phyloP scores from a whole-genome alignment of 2,888 invertebrate genomes.

The Thumatha senex region DNA sequence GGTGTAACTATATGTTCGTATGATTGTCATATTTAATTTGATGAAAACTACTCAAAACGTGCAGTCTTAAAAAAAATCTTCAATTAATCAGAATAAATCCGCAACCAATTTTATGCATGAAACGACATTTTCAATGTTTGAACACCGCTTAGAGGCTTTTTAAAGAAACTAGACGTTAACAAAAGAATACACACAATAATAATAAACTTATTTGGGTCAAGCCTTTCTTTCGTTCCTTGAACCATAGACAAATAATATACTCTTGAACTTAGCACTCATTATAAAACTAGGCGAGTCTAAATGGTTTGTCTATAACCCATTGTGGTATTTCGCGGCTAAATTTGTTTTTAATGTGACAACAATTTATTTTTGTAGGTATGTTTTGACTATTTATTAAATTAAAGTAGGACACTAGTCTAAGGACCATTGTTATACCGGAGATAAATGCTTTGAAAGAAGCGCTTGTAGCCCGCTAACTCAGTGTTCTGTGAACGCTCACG shows the following conservation, averaged over 20 bases:
- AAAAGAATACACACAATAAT: conserved; percentile 7
- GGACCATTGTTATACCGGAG: background rate
- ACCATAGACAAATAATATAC: conserved; percentile 23
- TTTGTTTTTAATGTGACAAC: conserved; percentile 7
- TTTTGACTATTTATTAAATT: conserved; percentile 1
- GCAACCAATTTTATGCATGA: conserved; percentile 33
- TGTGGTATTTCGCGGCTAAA: conserved; percentile 1
- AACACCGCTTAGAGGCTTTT: conserved; percentile 48
- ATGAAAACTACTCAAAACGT: too few relatives aligned
- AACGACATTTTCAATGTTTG: conserved; percentile 45
- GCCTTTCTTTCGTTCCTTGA: conserved; percentile 44
- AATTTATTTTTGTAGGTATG: conserved; percentile 1
- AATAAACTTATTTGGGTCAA: conserved; percentile 23
- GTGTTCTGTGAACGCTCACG: too few relatives aligned
- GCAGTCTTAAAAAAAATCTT: background rate
- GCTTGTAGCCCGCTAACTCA: too few relatives aligned
- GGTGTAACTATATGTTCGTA: too few relatives aligned
- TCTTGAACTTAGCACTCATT: conserved; percentile 11
- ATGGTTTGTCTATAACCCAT: conserved; percentile 4
- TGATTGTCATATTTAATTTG: too few relatives aligned
- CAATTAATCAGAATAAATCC: conserved; percentile 40
- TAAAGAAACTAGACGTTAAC: conserved; percentile 32
- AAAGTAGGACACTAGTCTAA: conserved; percentile 1
- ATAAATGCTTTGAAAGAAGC: background rate
- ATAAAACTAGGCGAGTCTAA: conserved; percentile 12